Base-by-base conservation (phyloP, 2,797 vertebrate species). In the Pangasius djambal region DNA sequence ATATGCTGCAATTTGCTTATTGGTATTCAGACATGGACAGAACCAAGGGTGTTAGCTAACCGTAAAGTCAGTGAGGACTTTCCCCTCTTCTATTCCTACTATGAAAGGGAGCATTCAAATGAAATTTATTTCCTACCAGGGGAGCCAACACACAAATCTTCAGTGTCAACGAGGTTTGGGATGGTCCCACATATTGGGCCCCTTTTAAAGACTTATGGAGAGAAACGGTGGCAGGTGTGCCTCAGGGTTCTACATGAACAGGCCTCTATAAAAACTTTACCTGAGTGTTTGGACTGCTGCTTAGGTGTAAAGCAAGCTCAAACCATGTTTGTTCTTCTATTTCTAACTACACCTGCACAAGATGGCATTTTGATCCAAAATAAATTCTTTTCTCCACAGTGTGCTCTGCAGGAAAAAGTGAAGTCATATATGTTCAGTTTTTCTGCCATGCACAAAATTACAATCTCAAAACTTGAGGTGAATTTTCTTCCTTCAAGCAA, bases 401-500 rank as follows among this genome's bases (percentile, higher is more conserved):
- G 90, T 89, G 79, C 91, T 91, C 92, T 92, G 82, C 50, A 69
- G 89, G 86, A 91, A 92, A 84, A 89, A 90, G 85, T 86, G 93
- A 94, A 93, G 92, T 90, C 82, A 89, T 94, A 93, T 93, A 93
- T 94, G 92, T 93, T 90, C 91, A 90, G 72, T 91, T 93, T 93
- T 91, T 94, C 89, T 94, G 92, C 91, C 92, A 90, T 70, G 34
- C 88, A 69, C 85, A 92, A 93, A 90, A 91, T 93, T 90, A 92
- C 88, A 89, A 92, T 90, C 87, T 91, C 92, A 91, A 93, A 94
- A 93, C 89, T 88, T 91, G 91, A 85, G 83, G 89, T 22, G 28
- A 37, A 67, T 78, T 85, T 79, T 92, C 78, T 85, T 78, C 44
- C 2, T 52, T 91, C 89, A 72, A 86, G 81, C 92, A 93, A 92